Evolutionary conservation across 2,888 invertebrate genomes (phyloP), one percentile per base, ranked within the genome.

Genomic region (Conus canariensis): DNA sequence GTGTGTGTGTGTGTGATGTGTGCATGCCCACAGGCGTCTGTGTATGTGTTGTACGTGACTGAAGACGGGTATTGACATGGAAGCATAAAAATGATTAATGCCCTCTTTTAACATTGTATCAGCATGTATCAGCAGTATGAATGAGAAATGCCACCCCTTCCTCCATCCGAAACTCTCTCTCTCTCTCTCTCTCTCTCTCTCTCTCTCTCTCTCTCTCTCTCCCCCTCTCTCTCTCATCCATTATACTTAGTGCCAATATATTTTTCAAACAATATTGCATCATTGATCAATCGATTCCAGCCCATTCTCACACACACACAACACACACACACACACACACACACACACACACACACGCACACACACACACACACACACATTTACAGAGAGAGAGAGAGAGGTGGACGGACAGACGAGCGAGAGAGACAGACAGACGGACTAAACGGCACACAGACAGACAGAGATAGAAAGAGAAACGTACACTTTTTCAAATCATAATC

Each of bases 391-490:
- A 77, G 74, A n/a, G 74, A n/a, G 74, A n/a, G 83, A 45, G 83
- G 7, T 19, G 58, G 85, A 85, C 22, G 10, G 85, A 59, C 58
- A 1, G 59, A 85, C 7, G 85, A 59, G 85, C 19, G 14, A 85
- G 59, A 85, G 14, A 85, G 60, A 85, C 22, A 85, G 85, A 85
- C 3, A 85, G 85, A 85, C 58, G 60, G 30, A 85, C 22, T 58
- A 59, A 80, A 14, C 56, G 85, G 58, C 85, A 85, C 58, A 85
- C 85, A 85, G 85, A 85, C 14, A 85, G 85, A 85, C 56, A 45
- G 85, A 85, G 56, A 85, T 45, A 87, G 87, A 67, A 8, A 87
- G 87, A 87, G 0, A 67, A 67, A 67, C 30, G n/a, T 64, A 67
- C 30, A 87, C 67, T 67, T 12, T 67, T 22, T 19, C 22, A 87